Evolutionary conservation across 2,797 vertebrate genomes (phyloP), one percentile per base, ranked within the genome.

Genomic region (Periparus ater): DNA sequence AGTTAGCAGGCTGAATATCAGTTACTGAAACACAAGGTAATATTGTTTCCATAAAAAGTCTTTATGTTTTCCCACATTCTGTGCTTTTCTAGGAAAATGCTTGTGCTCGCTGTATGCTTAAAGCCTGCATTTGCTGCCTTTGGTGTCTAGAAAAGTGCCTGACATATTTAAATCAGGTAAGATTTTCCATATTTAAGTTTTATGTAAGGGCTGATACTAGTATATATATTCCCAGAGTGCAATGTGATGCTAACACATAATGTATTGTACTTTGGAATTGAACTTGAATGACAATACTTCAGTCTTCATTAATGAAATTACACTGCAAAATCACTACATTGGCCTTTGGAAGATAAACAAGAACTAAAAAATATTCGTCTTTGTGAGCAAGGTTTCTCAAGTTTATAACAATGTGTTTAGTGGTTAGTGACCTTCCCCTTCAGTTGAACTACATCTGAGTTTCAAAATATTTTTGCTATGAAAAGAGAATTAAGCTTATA

Each of bases 121-220:
- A 99, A 96, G 98, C 99, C 36, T 99, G 99, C 95, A 99, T 99
- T 97, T 99, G 99, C 98, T 99, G 99, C 96, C 98, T 99, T 97
- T 99, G 99, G 99, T 99, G 99, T 99, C 97, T 99, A 97, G 99
- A 99, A 98, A 99, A 99, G 99, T 99, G 99, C 99, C 99, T 99
- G 97, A 99, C 98, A 97, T 99, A 99, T 98, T 98, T 99, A 98
- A 99, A 99, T 98, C 99, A 99, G 99, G 99, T 99, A 98, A 95
- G 85, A 68, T 89, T 95, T 95, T 82, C 82, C 88, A 27, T 85
- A 83, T 50, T 67, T 54, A 67, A 54, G 18, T 78, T 93, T 76
- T 85, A 34, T 67, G 50, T 85, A 27, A 57, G 83, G 16, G 5
- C 29, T 92, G 36, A 47, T 73, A 44, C 17, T 73, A 51, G 11